Evolutionary conservation across 1,140 invertebrate genomes (phyloP).

Genomic region (Plutomurus gul): DNA sequence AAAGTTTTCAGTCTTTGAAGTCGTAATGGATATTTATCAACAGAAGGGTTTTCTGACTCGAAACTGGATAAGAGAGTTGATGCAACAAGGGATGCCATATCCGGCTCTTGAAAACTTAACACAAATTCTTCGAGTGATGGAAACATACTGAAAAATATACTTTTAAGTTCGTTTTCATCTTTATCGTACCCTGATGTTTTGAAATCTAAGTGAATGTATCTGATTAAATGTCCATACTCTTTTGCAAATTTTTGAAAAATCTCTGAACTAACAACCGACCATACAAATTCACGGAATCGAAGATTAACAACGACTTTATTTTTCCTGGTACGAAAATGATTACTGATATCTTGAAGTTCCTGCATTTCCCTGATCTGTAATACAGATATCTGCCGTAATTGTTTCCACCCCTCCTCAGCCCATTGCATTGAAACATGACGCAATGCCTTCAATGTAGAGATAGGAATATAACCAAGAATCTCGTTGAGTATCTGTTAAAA

Average conservation of each 20-base stretch:
- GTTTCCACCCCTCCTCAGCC: slow-evolving; percentile 5
- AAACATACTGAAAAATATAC: neutral
- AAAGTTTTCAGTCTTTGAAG: neutral
- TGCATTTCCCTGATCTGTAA: neutral
- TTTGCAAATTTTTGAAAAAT: neutral
- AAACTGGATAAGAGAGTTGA: neutral
- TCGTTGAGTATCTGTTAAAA: neutral
- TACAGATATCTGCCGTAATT: neutral
- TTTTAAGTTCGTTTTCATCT: neutral
- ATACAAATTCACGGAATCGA: neutral
- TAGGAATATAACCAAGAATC: neutral
- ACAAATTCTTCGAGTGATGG: neutral
- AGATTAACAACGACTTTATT: neutral
- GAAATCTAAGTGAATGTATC: neutral
- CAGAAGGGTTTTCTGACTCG: neutral
- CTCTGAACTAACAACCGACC: neutral
- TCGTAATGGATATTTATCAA: neutral
- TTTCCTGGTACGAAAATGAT: neutral
- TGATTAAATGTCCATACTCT: neutral
- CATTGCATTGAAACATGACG: neutral
- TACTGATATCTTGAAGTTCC: neutral
- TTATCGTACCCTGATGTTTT: neutral
- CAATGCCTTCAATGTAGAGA: neutral
- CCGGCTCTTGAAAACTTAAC: neutral
- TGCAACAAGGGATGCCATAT: neutral